A percentile compares a stretch with the other conserved stretches of the same genome.
phyloP scores from a whole-genome alignment of 2,113 vertebrate genomes.

The Strigops habroptila region DNA sequence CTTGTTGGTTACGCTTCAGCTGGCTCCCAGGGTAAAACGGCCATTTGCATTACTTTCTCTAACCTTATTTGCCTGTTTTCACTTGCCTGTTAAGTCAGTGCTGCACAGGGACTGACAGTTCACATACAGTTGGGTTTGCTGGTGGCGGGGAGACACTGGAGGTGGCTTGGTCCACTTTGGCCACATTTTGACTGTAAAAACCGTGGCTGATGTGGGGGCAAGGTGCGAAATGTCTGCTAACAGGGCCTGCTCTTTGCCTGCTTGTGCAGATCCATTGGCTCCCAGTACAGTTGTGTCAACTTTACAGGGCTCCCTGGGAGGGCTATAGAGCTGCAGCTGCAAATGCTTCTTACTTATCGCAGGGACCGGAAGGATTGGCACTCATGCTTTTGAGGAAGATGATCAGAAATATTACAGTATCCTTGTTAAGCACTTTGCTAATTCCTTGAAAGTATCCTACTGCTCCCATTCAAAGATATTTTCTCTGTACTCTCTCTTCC shows the following conservation, averaged over 20 bases:
- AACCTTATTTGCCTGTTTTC: not conserved
- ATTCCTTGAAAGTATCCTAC: not conserved
- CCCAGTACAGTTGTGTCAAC: not conserved
- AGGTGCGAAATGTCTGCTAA: not conserved
- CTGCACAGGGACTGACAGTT: fast-evolving
- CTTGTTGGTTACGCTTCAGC: not conserved
- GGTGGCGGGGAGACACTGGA: not conserved
- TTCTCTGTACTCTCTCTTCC: not conserved
- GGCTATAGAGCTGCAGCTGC: not conserved
- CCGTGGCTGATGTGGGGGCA: fast-evolving
- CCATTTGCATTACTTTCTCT: not conserved
- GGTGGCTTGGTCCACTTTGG: not conserved
- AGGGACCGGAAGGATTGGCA: not conserved
- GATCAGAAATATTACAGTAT: not conserved
- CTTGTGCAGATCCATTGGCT: not conserved
- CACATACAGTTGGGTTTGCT: fast-evolving
- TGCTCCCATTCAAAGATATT: not conserved
- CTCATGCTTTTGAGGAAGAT: not conserved
- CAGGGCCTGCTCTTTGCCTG: not conserved
- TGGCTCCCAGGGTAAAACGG: not conserved
- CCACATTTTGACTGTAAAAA: not conserved
- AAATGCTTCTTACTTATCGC: not conserved
- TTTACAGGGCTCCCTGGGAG: not conserved
- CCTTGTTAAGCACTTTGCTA: not conserved
- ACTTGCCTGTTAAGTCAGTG: not conserved